Conservation (phyloP, 2,113 vertebrate species). For the Coturnix japonica region DNA sequence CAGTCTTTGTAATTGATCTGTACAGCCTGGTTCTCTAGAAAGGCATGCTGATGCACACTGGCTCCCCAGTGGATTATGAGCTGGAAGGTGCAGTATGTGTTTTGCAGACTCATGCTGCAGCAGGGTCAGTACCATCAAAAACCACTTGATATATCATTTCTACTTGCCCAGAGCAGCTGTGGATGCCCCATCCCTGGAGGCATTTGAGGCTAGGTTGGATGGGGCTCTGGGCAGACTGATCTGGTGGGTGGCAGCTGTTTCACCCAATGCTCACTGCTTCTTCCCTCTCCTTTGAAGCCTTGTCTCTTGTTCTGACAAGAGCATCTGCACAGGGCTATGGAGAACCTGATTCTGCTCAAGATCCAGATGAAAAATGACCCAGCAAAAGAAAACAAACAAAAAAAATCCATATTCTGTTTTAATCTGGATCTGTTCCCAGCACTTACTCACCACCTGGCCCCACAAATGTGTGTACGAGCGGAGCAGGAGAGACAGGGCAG, state of each 20-base stretch:
- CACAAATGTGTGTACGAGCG: not conserved
- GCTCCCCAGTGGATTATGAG: accelerated
- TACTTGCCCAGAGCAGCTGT: too few species aligned
- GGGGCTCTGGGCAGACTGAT: too few species aligned
- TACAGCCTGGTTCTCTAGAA: not conserved
- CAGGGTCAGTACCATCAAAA: not conserved
- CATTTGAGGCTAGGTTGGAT: too few species aligned
- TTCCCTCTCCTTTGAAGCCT: not conserved
- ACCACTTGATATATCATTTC: too few species aligned
- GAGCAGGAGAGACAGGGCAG: not conserved
- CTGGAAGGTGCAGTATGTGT: not conserved
- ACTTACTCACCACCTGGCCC: not conserved
- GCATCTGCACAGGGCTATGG: not conserved
- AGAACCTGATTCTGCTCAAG: not conserved
- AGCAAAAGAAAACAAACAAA: not conserved
- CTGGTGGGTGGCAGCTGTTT: not conserved
- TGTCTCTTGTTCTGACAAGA: not conserved
- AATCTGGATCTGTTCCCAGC: not conserved
- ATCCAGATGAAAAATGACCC: not conserved
- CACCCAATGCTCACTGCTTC: not conserved
- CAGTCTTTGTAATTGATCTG: not conserved
- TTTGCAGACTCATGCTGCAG: not conserved
- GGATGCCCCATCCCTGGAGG: too few species aligned
- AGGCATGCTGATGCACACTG: not conserved
- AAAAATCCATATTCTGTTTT: accelerated